Base-by-base conservation (phyloP, 1,140 invertebrate genomes). In the Dinoponera quadriceps region DNA sequence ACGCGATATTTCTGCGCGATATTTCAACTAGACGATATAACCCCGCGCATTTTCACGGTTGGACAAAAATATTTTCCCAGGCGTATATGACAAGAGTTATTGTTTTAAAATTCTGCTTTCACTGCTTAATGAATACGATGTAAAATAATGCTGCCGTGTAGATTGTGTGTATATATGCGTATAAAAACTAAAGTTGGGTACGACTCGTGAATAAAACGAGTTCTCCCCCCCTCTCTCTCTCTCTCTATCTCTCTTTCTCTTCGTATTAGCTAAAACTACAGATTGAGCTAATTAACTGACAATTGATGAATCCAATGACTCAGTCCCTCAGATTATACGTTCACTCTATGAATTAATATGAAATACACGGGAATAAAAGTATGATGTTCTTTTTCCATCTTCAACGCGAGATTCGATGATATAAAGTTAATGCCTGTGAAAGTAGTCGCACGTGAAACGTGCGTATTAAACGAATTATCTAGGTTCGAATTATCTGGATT, bases 81-180 rank as follows among this genome's bases (percentile, higher is more conserved):
- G 29, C 29, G 22, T 54, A 54, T 51, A 20, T 54, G 22, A 13
- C 29, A 77, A 18, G 29, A 54, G 62, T 66, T 77, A 77, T 66
- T 66, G 62, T 77, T 66, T 66, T 14, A 66, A 77, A 77, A 77
- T 66, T 77, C 48, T 77, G 74, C 62, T 77, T 77, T 77, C 74
- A 77, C 54, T 66, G 62, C 44, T 77, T 77, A 77, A 66, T 77
- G 60, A 77, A 51, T 77, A 51, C 48, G 44, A 66, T 25, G 48
- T 55, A 77, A 55, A 77, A 77, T 38, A 77, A 77, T 65, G 27
- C 73, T 54, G 14, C 60, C 48, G 44, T 54, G 1, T 54, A 62
- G 38, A 2, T 14, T 65, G 33, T 20, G 9, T 57, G 20, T 54
- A 55, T 44, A 11, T 44, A 9, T 66, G 20, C 20, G 16, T 57